Percentiles rank a stretch among this genome's conserved stretches.
Conservation (phyloP, 2,113 vertebrate species). For the Cyanoliseus patagonus region DNA sequence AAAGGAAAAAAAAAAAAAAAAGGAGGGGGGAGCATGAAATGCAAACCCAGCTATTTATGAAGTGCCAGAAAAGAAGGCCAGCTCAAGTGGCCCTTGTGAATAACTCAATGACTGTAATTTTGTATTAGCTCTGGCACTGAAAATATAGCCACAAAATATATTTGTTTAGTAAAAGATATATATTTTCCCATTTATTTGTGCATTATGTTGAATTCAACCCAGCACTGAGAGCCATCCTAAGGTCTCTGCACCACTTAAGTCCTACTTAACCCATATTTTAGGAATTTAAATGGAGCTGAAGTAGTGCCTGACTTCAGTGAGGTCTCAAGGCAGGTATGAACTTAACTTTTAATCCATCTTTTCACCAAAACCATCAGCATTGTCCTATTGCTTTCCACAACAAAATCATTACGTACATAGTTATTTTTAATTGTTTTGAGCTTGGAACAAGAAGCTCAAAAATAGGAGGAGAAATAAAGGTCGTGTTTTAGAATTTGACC, state of each 20-base stretch:
- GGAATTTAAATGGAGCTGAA: not conserved
- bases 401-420: not conserved
- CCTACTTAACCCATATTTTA: not conserved
- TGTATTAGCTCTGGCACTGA: not conserved
- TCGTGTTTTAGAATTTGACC: not conserved
- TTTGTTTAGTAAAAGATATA: not conserved
- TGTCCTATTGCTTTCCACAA: not conserved
- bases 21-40: not conserved
- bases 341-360: not conserved
- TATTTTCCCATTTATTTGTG: constrained; percentile 10
- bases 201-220: not conserved
- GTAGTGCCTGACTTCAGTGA: rapidly evolving
- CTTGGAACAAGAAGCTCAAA: not conserved
- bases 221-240: not conserved
- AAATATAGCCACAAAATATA: not conserved
- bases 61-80: not conserved
- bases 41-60: not conserved
- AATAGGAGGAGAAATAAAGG: not conserved
- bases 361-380: not conserved
- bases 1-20: not conserved
- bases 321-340: not conserved
- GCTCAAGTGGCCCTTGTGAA: not conserved
- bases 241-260: not conserved
- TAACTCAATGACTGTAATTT: not conserved
- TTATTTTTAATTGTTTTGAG: not conserved